These are phyloP conservation scores for Entosphenus tridentatus DNA, from an alignment of 2,113 vertebrate genomes.

Conservation along the genomic window DNA sequence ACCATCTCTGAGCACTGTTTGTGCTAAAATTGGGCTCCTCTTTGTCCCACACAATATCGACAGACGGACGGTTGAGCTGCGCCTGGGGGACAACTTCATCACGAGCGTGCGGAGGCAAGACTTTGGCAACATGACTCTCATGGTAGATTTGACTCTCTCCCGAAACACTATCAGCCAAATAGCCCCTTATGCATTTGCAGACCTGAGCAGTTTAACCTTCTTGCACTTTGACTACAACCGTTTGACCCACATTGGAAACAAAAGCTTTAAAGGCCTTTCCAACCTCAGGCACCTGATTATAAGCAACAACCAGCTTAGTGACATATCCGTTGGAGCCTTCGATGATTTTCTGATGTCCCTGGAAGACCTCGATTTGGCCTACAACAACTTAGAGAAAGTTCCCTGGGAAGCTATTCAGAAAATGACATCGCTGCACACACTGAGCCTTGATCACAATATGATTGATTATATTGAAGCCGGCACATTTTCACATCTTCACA, in stretches of 20 bases:
- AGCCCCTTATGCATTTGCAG: constrained; percentile 75
- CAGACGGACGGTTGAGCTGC: constrained; percentile 72
- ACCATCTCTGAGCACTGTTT: constrained; percentile 83
- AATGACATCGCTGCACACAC: constrained; percentile 84
- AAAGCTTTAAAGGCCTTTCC: constrained; percentile 56
- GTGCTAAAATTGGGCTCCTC: constrained; percentile 79
- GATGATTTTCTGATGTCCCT: constrained; percentile 62
- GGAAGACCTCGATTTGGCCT: constrained; percentile 86
- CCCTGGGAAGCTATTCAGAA: constrained; percentile 74
- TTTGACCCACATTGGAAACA: constrained; percentile 56
- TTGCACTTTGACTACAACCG: constrained; percentile 79
- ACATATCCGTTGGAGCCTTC: constrained; percentile 46
- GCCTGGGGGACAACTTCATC: constrained; percentile 83
- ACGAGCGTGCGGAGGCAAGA: constrained; percentile 67
- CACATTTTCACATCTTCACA: constrained; percentile 63
- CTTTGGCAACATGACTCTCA: constrained; percentile 89
- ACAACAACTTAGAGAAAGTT: constrained; percentile 65
- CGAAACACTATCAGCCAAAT: constrained; percentile 81
- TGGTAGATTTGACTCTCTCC: constrained; percentile 83
- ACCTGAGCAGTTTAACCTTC: constrained; percentile 74
- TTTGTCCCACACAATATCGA: constrained; percentile 81
- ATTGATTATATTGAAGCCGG: constrained; percentile 62
- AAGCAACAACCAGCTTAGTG: constrained; percentile 76
- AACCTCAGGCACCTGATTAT: constrained; percentile 90
- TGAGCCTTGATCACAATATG: constrained; percentile 88